Evolutionary conservation across 30 jellyfish, hydroid and myxozoan species (phyloP).

Genomic region (Mastigias papua): DNA sequence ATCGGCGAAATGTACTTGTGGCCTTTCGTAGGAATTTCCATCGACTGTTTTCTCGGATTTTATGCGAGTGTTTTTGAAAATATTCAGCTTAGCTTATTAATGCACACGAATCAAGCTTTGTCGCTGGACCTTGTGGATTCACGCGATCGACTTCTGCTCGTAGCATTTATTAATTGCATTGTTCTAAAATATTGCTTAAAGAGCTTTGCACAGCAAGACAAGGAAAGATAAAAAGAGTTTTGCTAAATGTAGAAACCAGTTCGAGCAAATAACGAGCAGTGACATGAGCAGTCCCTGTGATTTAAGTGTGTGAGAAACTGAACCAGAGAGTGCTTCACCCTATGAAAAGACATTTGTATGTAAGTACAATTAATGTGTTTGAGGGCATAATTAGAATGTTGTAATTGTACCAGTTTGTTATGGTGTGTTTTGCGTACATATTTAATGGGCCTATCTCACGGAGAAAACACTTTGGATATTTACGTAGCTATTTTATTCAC

Average conservation of each 20-base stretch:
- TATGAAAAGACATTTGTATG: too few relatives aligned
- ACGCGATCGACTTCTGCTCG: slow-evolving; percentile 25
- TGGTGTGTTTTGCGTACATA: too few relatives aligned
- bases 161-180: not conserved
- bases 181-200: not conserved
- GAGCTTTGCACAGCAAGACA: not conserved
- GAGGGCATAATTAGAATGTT: too few relatives aligned
- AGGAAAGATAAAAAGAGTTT: not conserved
- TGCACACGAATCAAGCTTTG: not conserved
- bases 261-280: too few relatives aligned
- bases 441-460: too few relatives aligned
- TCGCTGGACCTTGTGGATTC: slow-evolving; percentile 26
- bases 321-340: too few relatives aligned
- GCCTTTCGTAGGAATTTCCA: slow-evolving; percentile 31
- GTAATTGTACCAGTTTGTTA: too few relatives aligned
- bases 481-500: too few relatives aligned
- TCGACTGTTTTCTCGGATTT: slow-evolving; percentile 11
- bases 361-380: too few relatives aligned
- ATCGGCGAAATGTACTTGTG: slow-evolving; percentile 36
- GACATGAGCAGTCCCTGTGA: too few relatives aligned
- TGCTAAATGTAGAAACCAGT: not conserved
- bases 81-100: slow-evolving; percentile 30
- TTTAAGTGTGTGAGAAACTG: too few relatives aligned
- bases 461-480: too few relatives aligned
- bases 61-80: not conserved